Evolutionary conservation across 2,888 invertebrate genomes (phyloP).

Genomic region (Nomada ferruginata): DNA sequence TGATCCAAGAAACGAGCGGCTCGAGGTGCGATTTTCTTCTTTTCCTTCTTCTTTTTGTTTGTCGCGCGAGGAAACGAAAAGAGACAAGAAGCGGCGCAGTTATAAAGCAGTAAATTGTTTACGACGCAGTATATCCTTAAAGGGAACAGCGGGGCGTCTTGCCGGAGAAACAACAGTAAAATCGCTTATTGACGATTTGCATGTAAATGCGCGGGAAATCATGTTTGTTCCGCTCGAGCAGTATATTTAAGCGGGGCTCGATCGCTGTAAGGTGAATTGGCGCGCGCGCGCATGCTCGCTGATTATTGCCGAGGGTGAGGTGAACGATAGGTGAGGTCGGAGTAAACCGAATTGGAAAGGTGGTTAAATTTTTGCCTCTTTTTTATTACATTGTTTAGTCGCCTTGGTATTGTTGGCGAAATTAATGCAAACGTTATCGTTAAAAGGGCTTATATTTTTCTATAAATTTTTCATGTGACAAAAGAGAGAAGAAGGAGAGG

Average conservation of each 20-base stretch:
- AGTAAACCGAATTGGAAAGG: slow-evolving; percentile 8
- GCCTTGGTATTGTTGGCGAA: not conserved
- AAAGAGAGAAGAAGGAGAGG: not conserved
- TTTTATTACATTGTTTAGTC: not conserved
- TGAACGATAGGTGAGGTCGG: not conserved
- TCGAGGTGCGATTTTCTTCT: not conserved
- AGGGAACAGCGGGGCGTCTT: slow-evolving; percentile 30
- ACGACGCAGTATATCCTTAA: slow-evolving; percentile 53
- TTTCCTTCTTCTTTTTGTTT: not conserved
- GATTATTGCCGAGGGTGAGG: not conserved
- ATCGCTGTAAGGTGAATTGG: slow-evolving; percentile 15
- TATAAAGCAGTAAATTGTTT: slow-evolving; percentile 65
- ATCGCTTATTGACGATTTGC: slow-evolving; percentile 39
- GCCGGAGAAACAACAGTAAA: slow-evolving; percentile 51
- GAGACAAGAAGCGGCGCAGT: slow-evolving; percentile 39
- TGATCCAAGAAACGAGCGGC: slow-evolving; percentile 7
- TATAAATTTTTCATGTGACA: not conserved
- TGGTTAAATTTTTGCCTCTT: not conserved
- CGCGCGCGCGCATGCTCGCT: not conserved
- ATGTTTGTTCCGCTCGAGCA: slow-evolving; percentile 7
- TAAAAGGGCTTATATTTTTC: slow-evolving; percentile 12
- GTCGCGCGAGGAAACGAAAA: slow-evolving; percentile 12
- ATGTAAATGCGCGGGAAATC: slow-evolving; percentile 51
- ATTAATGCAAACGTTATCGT: too few species aligned
- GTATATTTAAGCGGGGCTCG: slow-evolving; percentile 26